phyloP scores from a whole-genome alignment of 1,140 invertebrate genomes.

The Cryptotermes secundus region DNA sequence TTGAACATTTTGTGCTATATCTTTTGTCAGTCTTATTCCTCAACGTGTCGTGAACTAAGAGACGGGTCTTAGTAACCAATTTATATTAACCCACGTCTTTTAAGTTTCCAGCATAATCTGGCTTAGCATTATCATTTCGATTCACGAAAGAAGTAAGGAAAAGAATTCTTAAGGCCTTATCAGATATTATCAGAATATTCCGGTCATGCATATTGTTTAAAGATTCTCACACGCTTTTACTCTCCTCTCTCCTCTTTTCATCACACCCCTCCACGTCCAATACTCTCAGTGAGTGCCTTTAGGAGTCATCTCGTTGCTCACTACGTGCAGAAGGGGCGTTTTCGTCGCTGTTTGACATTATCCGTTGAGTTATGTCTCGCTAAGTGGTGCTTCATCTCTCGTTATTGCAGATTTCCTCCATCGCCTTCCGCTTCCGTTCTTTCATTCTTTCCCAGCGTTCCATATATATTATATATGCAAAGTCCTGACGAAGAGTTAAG shows the following conservation, averaged over 20 bases:
- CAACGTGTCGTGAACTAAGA: not conserved
- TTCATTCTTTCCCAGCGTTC: not conserved
- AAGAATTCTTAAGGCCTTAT: not conserved
- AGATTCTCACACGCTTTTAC: no score
- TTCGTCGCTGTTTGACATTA: slow-evolving; percentile 14
- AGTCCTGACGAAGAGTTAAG: not conserved
- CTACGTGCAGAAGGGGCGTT: slow-evolving; percentile 18
- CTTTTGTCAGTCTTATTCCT: not conserved
- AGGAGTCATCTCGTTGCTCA: not conserved
- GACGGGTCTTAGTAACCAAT: not conserved
- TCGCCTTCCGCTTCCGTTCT: not conserved
- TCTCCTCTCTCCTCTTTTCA: no score
- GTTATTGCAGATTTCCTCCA: slow-evolving; percentile 15
- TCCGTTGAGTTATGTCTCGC: slow-evolving; percentile 22
- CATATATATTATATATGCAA: not conserved
- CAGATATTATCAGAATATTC: not conserved
- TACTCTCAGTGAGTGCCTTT: not conserved
- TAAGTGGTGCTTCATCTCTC: slow-evolving; percentile 25
- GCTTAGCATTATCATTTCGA: not conserved
- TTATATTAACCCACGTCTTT: not conserved
- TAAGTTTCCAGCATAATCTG: not conserved
- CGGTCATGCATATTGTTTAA: not conserved
- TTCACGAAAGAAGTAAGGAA: not conserved
- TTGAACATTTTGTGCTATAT: no score
- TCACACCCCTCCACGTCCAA: not conserved